These are phyloP conservation scores for Onchidella celtica DNA, from an alignment of 2,888 invertebrate genomes.

Conservation along the genomic window DNA sequence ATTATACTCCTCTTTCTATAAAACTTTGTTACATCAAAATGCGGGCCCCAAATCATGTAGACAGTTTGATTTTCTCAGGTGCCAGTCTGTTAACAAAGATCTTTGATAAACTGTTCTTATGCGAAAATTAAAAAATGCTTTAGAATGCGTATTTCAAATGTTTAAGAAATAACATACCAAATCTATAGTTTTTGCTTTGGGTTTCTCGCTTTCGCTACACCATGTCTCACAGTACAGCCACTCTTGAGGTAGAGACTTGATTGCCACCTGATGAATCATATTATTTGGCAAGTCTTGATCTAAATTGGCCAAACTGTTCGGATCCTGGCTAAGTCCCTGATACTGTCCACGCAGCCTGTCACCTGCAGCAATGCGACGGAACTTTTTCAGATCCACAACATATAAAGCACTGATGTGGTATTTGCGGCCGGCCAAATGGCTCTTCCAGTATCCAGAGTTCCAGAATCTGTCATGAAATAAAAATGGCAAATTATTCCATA, in stretches of 20 bases:
- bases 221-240: conserved; percentile 99
- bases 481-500: not conserved
- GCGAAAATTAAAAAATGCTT: too few relatives aligned
- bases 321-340: conserved; percentile 99
- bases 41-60: too few relatives aligned
- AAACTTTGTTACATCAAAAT: too few relatives aligned
- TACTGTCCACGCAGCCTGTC: conserved; percentile 98
- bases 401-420: conserved; percentile 96
- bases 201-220: conserved; percentile 93
- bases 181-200: conserved; percentile 97
- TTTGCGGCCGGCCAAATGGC: conserved; percentile 95
- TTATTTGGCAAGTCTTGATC: conserved; percentile 99
- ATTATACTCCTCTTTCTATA: too few relatives aligned
- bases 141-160: too few relatives aligned
- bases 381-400: conserved; percentile 97
- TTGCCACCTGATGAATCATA: conserved; percentile 98
- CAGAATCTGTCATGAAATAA: conserved; percentile 87
- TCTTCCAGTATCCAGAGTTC: conserved; percentile 99
- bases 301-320: conserved; percentile 97
- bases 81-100: too few relatives aligned
- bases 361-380: conserved; percentile 98
- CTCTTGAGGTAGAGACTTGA: conserved; percentile 98
- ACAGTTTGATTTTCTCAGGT: too few relatives aligned
- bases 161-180: too few relatives aligned
- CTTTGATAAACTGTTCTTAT: too few relatives aligned